phyloP scores from a whole-genome alignment of 2,888 invertebrate species.

The Netelia inedita region DNA sequence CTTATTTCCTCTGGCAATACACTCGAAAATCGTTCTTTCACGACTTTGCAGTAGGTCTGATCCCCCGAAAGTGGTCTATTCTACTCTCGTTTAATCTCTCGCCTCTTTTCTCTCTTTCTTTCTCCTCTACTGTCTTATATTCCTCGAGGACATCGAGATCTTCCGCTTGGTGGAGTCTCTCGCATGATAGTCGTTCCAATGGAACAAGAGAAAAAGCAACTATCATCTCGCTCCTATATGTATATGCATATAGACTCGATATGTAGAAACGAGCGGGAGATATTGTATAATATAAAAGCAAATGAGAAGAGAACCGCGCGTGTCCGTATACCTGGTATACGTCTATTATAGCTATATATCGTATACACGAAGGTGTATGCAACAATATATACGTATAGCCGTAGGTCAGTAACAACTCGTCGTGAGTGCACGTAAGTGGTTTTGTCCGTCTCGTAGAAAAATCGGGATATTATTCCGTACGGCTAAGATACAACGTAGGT shows the following conservation, averaged over 20 bases:
- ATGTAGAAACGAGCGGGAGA: conserved; percentile 38
- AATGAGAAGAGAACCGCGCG: conserved; percentile 38
- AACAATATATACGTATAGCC: conserved; percentile 59
- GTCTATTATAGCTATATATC: neutral
- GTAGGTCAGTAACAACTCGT: conserved; percentile 72
- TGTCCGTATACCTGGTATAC: conserved; percentile 26
- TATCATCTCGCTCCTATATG: neutral
- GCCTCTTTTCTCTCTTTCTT: conserved; percentile 42
- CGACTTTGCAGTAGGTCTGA: conserved; percentile 63
- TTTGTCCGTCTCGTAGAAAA: conserved; percentile 69
- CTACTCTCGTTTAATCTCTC: conserved; percentile 60
- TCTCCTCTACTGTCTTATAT: conserved; percentile 50
- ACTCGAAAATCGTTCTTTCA: conserved; percentile 55
- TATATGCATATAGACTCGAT: conserved; percentile 41
- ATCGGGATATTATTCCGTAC: conserved; percentile 67
- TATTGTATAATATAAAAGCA: conserved; percentile 61
- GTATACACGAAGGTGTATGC: conserved; percentile 24
- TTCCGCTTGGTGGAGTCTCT: conserved; percentile 59
- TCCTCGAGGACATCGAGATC: conserved; percentile 66
- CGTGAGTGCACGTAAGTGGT: conserved; percentile 74
- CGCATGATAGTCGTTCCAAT: conserved; percentile 62
- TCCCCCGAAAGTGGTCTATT: conserved; percentile 62
- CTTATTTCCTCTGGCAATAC: conserved; percentile 24
- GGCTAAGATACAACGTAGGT: conserved; percentile 30
- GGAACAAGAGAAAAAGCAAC: conserved; percentile 50